Percentiles rank a stretch among this genome's conserved stretches.
phyloP scores from a whole-genome alignment of 2,888 invertebrate species.

The Agelastica alni region DNA sequence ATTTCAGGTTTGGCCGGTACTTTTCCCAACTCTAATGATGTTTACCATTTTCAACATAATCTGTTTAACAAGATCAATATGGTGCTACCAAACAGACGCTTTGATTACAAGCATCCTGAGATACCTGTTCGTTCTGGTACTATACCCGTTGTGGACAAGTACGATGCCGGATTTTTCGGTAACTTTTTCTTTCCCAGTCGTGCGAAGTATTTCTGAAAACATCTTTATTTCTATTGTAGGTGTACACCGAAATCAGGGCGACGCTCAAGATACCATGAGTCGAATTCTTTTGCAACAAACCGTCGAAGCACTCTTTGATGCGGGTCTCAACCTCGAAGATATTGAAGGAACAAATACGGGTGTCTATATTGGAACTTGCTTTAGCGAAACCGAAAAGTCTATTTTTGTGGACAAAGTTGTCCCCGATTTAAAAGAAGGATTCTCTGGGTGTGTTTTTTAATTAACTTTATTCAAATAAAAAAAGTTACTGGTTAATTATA shows the following conservation, averaged over 20 bases:
- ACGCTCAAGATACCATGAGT: constrained; percentile 62
- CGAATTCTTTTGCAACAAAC: constrained; percentile 64
- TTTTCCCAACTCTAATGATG: constrained; percentile 78
- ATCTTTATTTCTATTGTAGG: constrained; percentile 26
- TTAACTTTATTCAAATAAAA: too few relatives aligned
- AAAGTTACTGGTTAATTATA: too few relatives aligned
- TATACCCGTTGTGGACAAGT: constrained; percentile 59
- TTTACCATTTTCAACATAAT: constrained; percentile 70
- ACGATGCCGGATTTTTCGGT: constrained; percentile 63
- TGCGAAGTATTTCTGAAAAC: neutral
- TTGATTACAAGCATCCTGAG: constrained; percentile 68
- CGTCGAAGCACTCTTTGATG: constrained; percentile 66
- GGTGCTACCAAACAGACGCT: constrained; percentile 79
- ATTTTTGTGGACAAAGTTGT: constrained; percentile 74
- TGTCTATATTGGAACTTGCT: constrained; percentile 78
- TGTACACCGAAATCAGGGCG: constrained; percentile 59
- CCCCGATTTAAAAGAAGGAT: constrained; percentile 57
- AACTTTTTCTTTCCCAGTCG: too few relatives aligned
- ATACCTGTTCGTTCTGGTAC: constrained; percentile 70
- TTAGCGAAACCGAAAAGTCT: constrained; percentile 76
- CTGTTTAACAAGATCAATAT: constrained; percentile 80
- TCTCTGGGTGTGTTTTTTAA: constrained; percentile 61
- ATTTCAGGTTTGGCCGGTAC: constrained; percentile 62
- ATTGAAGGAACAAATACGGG: constrained; percentile 75
- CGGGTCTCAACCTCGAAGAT: constrained; percentile 69